phyloP scores from a whole-genome alignment of 2,888 invertebrate genomes.

The Mystacides longicornis region DNA sequence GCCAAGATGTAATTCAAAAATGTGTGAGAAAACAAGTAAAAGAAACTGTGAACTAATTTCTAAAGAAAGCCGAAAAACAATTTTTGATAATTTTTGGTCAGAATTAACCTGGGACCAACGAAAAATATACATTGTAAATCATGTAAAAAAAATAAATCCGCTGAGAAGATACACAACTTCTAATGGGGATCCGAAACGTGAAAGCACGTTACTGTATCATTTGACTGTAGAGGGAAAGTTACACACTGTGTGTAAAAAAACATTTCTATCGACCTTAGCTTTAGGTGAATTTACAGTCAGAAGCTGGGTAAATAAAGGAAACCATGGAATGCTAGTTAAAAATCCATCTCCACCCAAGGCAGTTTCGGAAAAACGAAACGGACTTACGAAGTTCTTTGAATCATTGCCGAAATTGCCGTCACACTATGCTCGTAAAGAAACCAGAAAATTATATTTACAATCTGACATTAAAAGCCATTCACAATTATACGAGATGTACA shows the following conservation, averaged over 20 bases:
- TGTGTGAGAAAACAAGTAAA: neutral
- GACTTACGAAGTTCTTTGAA: no score
- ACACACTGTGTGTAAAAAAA: neutral
- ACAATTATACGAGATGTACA: neutral
- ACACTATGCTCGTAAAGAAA: neutral
- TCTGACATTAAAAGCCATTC: neutral
- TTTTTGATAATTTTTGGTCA: neutral
- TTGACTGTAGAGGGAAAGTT: neutral
- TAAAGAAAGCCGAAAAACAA: neutral
- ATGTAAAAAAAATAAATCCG: neutral
- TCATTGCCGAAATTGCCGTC: neutral
- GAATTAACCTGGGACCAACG: neutral
- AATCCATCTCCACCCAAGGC: no score
- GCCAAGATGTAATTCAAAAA: neutral
- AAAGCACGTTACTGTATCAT: neutral
- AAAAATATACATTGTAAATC: neutral
- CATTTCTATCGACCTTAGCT: neutral
- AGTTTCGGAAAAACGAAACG: no score
- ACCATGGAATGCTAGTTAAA: neutral
- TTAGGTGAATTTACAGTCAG: neutral
- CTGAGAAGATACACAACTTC: neutral
- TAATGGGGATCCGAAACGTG: neutral
- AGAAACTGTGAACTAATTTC: neutral
- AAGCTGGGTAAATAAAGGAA: neutral
- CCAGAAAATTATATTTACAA: neutral